Evolutionary conservation across 2,113 vertebrate genomes (phyloP).

Genomic region (Ancistrus triradiatus): DNA sequence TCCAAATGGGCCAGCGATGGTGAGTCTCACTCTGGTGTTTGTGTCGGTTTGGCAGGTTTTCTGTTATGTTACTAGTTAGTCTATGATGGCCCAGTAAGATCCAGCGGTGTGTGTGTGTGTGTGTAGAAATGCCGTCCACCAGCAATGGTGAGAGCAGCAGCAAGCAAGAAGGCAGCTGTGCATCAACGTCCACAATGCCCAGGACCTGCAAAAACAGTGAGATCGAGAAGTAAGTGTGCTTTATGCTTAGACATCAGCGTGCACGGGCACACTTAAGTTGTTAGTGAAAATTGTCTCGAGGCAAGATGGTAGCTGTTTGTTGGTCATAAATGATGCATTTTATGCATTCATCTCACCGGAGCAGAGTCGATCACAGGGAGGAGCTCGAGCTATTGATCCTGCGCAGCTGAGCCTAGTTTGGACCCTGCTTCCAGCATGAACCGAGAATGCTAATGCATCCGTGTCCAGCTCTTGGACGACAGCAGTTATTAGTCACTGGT

Average conservation of each 20-base stretch:
- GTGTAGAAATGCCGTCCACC: conserved; percentile 94
- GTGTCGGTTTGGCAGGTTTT: background rate
- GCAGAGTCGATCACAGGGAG: conserved; percentile 47
- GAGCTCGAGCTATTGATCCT: conserved; percentile 55
- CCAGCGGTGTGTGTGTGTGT: background rate
- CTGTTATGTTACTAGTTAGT: background rate
- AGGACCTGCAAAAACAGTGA: conserved; percentile 99
- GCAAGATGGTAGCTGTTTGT: conserved; percentile 37
- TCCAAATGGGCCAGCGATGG: conserved; percentile 97
- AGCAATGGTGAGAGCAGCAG: conserved; percentile 96
- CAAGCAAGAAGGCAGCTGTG: conserved; percentile 81
- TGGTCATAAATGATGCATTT: conserved; percentile 61
- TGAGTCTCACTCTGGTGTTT: conserved; percentile 61
- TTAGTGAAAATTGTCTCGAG: too few species aligned
- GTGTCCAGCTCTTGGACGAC: background rate
- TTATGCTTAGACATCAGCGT: background rate
- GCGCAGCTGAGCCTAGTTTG: conserved; percentile 45
- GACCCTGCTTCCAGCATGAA: conserved; percentile 29
- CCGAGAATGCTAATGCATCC: conserved; percentile 50
- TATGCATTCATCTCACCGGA: conserved; percentile 46
- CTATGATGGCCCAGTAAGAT: background rate
- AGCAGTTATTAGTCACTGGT: conserved; percentile 10
- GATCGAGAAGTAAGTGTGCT: conserved; percentile 90
- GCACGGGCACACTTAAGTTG: background rate
- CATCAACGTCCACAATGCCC: conserved; percentile 71